phyloP scores from a whole-genome alignment of 2,113 vertebrate species.

The Callithrix jacchus region DNA sequence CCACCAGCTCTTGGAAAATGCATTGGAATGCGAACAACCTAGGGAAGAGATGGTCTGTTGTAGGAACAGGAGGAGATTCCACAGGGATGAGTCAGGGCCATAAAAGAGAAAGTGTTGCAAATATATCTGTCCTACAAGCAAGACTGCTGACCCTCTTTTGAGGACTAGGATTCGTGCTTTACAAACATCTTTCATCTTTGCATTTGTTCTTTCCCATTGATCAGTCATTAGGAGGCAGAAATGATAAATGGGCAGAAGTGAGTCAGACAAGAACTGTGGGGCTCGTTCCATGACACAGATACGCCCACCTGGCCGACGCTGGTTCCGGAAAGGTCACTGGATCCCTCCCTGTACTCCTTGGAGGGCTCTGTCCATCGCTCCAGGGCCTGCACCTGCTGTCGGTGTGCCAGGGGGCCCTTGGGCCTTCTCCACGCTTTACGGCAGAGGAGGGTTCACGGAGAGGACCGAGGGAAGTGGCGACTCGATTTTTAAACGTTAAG shows the following conservation, averaged over 20 bases:
- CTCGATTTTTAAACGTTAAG: background rate
- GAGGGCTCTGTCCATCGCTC: too few relatives aligned
- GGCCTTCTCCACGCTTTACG: background rate
- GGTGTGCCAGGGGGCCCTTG: rapidly evolving
- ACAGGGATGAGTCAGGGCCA: background rate
- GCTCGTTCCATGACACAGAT: rapidly evolving
- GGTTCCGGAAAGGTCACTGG: background rate
- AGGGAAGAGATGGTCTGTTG: rapidly evolving
- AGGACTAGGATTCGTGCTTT: background rate
- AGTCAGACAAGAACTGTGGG: background rate
- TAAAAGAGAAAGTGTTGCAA: background rate
- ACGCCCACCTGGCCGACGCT: rapidly evolving
- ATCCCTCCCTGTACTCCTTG: background rate
- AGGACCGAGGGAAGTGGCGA: too few relatives aligned
- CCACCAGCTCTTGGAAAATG: background rate
- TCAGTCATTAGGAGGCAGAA: background rate
- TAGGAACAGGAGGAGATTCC: rapidly evolving
- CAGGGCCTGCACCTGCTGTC: background rate
- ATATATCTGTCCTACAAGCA: background rate
- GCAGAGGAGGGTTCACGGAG: rapidly evolving
- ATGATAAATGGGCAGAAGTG: background rate
- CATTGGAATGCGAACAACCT: background rate
- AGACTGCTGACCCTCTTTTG: background rate
- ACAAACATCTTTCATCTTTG: rapidly evolving
- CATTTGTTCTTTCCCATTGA: background rate